Percentiles rank a stretch among this genome's conserved stretches.
Evolutionary conservation across 2,888 invertebrate genomes (phyloP).

Genomic region (Cacoxenus indagator): DNA sequence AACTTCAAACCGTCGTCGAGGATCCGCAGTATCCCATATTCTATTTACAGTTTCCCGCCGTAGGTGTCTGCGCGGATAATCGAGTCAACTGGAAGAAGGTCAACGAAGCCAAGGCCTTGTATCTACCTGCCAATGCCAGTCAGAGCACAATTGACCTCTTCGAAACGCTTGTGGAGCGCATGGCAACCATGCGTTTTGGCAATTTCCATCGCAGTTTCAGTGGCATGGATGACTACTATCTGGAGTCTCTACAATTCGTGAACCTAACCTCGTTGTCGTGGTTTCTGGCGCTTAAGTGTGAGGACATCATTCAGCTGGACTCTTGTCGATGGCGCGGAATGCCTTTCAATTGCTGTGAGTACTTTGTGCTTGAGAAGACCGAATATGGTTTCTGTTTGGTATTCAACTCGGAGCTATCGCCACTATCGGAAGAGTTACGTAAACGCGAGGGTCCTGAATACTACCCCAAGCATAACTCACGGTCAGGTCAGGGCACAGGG

Average conservation of each 20-base stretch:
- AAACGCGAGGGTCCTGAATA: constrained; percentile 33
- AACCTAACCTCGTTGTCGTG: constrained; percentile 52
- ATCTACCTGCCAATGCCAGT: constrained; percentile 54
- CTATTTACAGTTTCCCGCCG: constrained; percentile 65
- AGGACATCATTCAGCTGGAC: constrained; percentile 64
- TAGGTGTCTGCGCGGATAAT: constrained; percentile 65
- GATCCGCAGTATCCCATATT: constrained; percentile 67
- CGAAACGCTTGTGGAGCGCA: constrained; percentile 46
- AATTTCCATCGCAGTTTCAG: constrained; percentile 45
- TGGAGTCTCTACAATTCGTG: constrained; percentile 58
- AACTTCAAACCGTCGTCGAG: constrained; percentile 67
- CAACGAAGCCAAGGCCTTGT: constrained; percentile 52
- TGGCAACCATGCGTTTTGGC: constrained; percentile 64
- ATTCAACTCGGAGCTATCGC: constrained; percentile 69
- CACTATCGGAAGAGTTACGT: constrained; percentile 32
- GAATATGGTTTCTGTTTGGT: constrained; percentile 71
- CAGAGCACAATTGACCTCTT: constrained; percentile 49
- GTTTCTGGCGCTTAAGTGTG: constrained; percentile 59
- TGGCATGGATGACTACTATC: constrained; percentile 57
- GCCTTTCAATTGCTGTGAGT: constrained; percentile 69
- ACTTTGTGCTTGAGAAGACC: constrained; percentile 70
- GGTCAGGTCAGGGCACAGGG: constrained; percentile 58
- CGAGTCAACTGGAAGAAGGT: constrained; percentile 66
- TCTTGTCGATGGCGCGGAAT: constrained; percentile 70
- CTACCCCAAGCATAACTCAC: constrained; percentile 60